Evolutionary conservation across 2,113 vertebrate genomes (phyloP), one percentile per base, ranked within the genome.

Genomic region (Chascanopsetta lugubris): DNA sequence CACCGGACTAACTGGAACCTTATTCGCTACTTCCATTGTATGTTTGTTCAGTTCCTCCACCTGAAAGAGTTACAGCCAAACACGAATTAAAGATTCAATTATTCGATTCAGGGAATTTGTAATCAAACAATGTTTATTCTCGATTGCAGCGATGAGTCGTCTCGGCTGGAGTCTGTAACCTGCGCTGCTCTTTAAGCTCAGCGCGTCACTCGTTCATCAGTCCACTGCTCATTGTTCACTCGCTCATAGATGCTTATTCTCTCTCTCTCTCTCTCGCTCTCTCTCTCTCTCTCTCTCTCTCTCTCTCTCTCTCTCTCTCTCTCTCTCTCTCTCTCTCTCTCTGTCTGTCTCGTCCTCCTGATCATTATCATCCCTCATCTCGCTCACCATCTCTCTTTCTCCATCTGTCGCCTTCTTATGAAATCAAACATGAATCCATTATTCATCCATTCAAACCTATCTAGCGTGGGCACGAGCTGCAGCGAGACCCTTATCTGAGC

Each of bases 361-460:
- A 3, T 81, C 82, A 82, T 83, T 83, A 85, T 86, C 80, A 67
- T 75, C 83, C 80, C 83, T 42, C 69, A 78, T 87, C 87, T 80
- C 34, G 30, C 73, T 80, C 79, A 18, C 75, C 77, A 79, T 87
- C 83, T 73, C 61, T 32, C 64, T 76, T 83, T 72, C 64, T 68
- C 79, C 87, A 85, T 88, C 83, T 84, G 80, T 74, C 77, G 64
- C 30, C 75, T 78, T 77, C 72, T 85, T 83, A 86, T 85, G 85
- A 86, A 86, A 83, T 87, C 69, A 84, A 86, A 79, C 77, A 83
- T 72, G 77, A 77, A 79, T 83, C 75, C 82, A 87, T 87, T 85
- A 86, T 85, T 86, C 85, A 86, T 83, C 76, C 82, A 74, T 78
- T 86, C 85, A 82, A 79, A 78, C 82, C 68, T 82, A 87, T 86